Percentiles rank a stretch among this genome's conserved stretches.
Evolutionary conservation across 1,140 invertebrate genomes (phyloP).

Genomic region (Pseudomyrmex sp.): DNA sequence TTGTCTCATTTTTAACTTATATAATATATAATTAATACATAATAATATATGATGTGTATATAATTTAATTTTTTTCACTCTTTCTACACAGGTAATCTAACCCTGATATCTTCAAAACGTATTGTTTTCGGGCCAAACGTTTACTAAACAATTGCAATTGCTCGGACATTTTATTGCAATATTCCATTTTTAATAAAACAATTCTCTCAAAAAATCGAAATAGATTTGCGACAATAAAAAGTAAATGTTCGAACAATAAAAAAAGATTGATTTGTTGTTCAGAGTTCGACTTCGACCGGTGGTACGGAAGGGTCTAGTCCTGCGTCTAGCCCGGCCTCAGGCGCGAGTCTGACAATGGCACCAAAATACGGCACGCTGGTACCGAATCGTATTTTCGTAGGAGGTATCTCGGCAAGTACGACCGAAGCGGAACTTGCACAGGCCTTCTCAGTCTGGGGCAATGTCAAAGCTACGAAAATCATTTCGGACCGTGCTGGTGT

Average conservation of each 20-base stretch:
- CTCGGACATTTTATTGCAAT: too few species aligned
- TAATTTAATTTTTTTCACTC: too few species aligned
- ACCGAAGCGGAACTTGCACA: conserved; percentile 93
- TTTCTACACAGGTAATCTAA: too few species aligned
- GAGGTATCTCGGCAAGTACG: conserved; percentile 95
- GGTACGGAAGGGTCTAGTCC: conserved; percentile 84
- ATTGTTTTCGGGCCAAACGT: too few species aligned
- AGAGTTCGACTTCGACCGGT: conserved; percentile 84
- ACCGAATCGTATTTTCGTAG: conserved; percentile 97
- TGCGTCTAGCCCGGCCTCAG: conserved; percentile 84
- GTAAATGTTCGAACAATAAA: conserved; percentile 12
- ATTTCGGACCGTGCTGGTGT: conserved; percentile 97
- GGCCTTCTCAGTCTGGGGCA: conserved; percentile 94
- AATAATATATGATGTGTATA: too few species aligned
- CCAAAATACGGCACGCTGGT: conserved; percentile 93
- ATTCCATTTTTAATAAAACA: too few species aligned
- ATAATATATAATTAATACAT: too few species aligned
- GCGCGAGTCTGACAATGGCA: conserved; percentile 84
- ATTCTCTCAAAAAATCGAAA: not conserved
- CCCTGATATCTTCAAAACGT: too few species aligned
- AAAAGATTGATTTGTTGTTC: conserved; percentile 49
- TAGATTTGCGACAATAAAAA: not conserved
- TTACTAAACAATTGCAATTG: too few species aligned
- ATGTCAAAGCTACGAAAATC: conserved; percentile 97
- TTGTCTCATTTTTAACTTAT: too few species aligned